Base-by-base conservation (phyloP, 2,888 invertebrate species). In the Hydriomena furcata region DNA sequence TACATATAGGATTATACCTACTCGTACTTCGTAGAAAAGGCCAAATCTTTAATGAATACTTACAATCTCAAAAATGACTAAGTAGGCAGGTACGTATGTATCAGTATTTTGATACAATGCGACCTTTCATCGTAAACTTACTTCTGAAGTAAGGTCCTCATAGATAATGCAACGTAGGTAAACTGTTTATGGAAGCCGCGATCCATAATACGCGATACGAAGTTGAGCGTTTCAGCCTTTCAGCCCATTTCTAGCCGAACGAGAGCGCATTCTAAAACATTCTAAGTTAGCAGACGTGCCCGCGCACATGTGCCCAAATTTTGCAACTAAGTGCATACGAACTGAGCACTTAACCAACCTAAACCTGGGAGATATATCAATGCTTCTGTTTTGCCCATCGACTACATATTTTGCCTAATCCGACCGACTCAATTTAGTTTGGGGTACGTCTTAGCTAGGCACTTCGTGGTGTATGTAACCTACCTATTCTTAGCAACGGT, bases 211-310 rank as follows among this genome's bases (percentile, higher is more conserved):
- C 62, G 63, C 59, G 66, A 70, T 68, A 66, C 65, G 66, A 76
- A 75, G 73, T 74, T 71, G 63, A 68, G 66, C 66, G 67, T 71
- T 78, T 76, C 72, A 78, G 67, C 73, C 64, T 71, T 78, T 76
- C 72, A 78, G 67, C 73, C 64, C 67, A 63, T 75, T 68, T 76
- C n/a, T 76, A 80, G 71, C 72, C 71, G n/a, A n/a, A n/a, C 66
- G 65, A 70, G 76, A 79, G 71, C 72, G 73, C 70, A 68, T 73
- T 63, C 62, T 71, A 76, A 82, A 76, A 74, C 70, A 68, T 73
- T 63, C 62, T 71, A 76, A 82, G 76, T 79, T 76, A 68, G 63
- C 63, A 75, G 64, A 68, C 77, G 77, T 78, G 76, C 72, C 68
- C 49, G 55, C 56, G 76, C 79, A 82, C 72, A 74, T 77, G 70